These are phyloP conservation scores for Rhinolophus sinicus DNA, from an alignment of 2,113 vertebrate species.

Conservation along the genomic window DNA sequence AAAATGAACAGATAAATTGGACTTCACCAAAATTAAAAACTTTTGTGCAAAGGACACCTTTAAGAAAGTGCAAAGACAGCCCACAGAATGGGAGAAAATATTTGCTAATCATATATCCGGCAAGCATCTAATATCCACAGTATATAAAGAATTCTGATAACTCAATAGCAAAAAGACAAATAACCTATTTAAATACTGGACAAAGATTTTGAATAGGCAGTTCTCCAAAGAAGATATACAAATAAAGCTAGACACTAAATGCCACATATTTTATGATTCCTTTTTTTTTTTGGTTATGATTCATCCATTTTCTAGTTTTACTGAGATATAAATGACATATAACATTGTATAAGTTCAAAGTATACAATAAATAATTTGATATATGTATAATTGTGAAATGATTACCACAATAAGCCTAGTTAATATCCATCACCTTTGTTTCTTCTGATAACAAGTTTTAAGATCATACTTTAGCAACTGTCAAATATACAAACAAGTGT, in stretches of 20 bases:
- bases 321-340: no score
- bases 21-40: conserved; percentile 32
- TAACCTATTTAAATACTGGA: conserved; percentile 3
- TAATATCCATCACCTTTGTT: neutral
- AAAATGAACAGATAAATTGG: neutral
- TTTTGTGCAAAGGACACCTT: neutral
- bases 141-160: conserved; percentile 5
- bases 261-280: no score
- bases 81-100: neutral
- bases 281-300: no score
- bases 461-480: neutral
- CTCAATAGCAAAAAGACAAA: neutral
- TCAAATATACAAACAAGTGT: neutral
- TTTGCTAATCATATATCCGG: neutral
- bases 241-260: neutral
- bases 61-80: conserved; percentile 27
- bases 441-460: conserved; percentile 2
- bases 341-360: neutral
- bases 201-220: neutral
- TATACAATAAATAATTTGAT: neutral
- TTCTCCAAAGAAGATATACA: neutral
- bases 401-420: neutral
- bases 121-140: neutral
- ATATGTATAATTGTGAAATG: neutral
- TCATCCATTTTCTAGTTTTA: no score